phyloP scores from a whole-genome alignment of 2,797 vertebrate genomes.

The Pseudochaenichthys georgianus region DNA sequence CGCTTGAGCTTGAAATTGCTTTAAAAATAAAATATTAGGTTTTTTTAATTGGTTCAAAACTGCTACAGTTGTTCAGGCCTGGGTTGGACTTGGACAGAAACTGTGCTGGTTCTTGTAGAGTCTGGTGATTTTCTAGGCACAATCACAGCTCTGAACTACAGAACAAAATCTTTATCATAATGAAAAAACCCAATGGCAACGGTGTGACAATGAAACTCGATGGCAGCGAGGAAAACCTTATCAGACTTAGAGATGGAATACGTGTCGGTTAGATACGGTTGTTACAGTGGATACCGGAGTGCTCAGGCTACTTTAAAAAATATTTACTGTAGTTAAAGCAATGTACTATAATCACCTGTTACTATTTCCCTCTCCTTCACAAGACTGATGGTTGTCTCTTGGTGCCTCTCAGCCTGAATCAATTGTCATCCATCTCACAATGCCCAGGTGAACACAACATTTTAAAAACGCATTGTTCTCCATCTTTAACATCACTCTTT shows the following conservation, averaged over 20 bases:
- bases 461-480: conserved; percentile 2
- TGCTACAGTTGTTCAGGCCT: too few relatives aligned
- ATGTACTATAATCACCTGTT: conserved; percentile 4
- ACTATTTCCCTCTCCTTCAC: conserved; percentile 13
- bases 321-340: background rate
- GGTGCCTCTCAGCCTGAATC: background rate
- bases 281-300: background rate
- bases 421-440: background rate
- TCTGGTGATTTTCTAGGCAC: too few relatives aligned
- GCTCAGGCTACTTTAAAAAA: background rate
- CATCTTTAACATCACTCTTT: background rate
- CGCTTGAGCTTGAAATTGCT: too few relatives aligned
- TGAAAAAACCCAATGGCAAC: background rate
- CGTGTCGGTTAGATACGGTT: background rate
- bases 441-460: background rate
- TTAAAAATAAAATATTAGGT: too few relatives aligned
- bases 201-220: background rate
- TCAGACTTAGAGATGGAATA: background rate
- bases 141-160: background rate
- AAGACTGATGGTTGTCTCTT: conserved; percentile 3
- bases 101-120: too few relatives aligned
- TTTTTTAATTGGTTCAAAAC: too few relatives aligned
- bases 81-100: too few relatives aligned
- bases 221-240: background rate
- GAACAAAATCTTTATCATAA: background rate